These are phyloP conservation scores for Tonatia bakeri DNA, from an alignment of 2,113 vertebrate genomes.

Conservation along the genomic window DNA sequence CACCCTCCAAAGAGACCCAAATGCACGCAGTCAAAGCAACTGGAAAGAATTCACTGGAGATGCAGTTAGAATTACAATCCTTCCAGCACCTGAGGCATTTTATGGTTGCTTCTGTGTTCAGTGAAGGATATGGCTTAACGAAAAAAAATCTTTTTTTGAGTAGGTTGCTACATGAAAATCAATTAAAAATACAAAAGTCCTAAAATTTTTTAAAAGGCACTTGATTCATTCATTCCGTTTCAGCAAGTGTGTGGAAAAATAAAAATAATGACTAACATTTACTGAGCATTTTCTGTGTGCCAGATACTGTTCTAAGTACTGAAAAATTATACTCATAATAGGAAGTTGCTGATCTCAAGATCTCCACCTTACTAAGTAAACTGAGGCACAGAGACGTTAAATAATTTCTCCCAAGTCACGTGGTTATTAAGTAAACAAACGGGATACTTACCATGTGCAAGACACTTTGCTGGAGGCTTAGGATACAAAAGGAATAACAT, in stretches of 20 bases:
- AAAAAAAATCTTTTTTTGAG: neutral
- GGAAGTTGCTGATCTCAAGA: neutral
- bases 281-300: neutral
- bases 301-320: neutral
- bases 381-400: neutral
- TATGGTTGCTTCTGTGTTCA: neutral
- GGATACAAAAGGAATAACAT: neutral
- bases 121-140: neutral
- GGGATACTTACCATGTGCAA: neutral
- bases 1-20: neutral
- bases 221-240: neutral
- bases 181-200: neutral
- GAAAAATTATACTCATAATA: neutral
- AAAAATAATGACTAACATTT: neutral
- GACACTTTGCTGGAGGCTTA: neutral
- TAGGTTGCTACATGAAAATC: neutral
- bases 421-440: neutral
- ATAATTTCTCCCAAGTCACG: neutral
- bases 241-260: neutral
- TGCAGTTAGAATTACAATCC: neutral
- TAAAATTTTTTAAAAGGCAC: neutral
- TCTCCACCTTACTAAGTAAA: neutral
- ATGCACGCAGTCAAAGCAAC: neutral
- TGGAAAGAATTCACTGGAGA: neutral
- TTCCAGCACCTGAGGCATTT: neutral